Evolutionary conservation across 2,113 vertebrate genomes (phyloP).

Genomic region (Rhegmatorhina hoffmannsi): DNA sequence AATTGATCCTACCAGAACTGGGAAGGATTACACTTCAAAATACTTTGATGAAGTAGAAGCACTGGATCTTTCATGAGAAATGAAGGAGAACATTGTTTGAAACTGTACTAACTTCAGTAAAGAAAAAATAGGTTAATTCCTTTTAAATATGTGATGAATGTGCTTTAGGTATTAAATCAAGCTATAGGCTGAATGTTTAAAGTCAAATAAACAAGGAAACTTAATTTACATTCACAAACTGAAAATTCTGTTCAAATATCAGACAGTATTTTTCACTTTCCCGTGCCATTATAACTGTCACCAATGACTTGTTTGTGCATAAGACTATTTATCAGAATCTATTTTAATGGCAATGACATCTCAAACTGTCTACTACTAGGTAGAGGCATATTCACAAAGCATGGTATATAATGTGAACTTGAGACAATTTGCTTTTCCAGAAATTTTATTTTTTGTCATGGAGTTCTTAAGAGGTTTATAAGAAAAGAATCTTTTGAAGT

Average conservation of each 20-base stretch:
- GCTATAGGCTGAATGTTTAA: not conserved
- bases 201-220: not conserved
- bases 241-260: not conserved
- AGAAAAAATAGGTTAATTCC: not conserved
- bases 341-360: not conserved
- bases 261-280: not conserved
- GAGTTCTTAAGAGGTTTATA: not conserved
- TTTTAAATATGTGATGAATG: not conserved
- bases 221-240: not conserved
- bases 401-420: not conserved
- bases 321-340: not conserved
- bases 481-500: not conserved
- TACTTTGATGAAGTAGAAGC: not conserved
- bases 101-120: not conserved
- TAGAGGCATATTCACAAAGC: not conserved
- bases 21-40: not conserved
- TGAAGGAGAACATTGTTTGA: not conserved
- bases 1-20: not conserved
- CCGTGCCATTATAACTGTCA: not conserved
- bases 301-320: not conserved
- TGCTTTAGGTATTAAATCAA: not conserved
- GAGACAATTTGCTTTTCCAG: not conserved
- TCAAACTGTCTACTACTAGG: not conserved
- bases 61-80: not conserved
- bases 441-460: not conserved